Evolutionary conservation across 2,888 invertebrate genomes (phyloP).

Genomic region (Tipula vernalis): DNA sequence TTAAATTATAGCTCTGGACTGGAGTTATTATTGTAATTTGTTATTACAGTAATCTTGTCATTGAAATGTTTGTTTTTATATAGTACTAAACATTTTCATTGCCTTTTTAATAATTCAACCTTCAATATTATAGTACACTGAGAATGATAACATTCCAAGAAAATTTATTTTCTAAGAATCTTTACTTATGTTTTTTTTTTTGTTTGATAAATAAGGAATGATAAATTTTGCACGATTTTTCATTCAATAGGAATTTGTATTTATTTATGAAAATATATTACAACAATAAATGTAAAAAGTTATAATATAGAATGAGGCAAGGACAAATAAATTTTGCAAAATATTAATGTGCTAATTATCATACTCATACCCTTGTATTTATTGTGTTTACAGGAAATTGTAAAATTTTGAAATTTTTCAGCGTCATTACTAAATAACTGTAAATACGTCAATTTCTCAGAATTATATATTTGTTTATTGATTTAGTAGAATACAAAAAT

Average conservation of each 20-base stretch:
- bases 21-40: too few species aligned
- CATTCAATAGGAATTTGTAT: background rate
- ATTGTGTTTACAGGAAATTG: background rate
- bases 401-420: background rate
- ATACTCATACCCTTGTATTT: background rate
- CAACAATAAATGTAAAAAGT: background rate
- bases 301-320: background rate
- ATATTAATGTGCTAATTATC: background rate
- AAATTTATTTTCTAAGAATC: background rate
- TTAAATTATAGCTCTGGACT: too few species aligned
- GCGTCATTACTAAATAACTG: background rate
- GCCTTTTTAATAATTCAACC: background rate
- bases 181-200: background rate
- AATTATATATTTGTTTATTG: background rate
- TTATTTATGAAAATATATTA: background rate
- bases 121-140: background rate
- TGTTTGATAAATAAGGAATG: background rate
- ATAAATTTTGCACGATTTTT: background rate
- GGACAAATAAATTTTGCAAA: background rate
- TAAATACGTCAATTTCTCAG: background rate
- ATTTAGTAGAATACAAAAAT: background rate
- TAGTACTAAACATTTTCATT: background rate
- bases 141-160: background rate
- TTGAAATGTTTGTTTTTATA: too few species aligned
- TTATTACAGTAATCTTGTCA: too few species aligned